Evolutionary conservation across 1,140 invertebrate species (phyloP).

Genomic region (Penaeus indicus): DNA sequence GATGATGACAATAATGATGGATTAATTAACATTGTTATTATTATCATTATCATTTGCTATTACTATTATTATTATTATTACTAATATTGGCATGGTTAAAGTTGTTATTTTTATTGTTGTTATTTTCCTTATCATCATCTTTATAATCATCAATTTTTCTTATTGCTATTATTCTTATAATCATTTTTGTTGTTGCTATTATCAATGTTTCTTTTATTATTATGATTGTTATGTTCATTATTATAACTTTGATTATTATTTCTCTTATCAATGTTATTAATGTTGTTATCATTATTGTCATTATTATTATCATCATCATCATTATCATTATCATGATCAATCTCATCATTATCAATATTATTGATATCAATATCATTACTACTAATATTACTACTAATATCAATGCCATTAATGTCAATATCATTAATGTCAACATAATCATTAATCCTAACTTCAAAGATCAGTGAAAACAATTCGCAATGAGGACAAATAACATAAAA

Average conservation of each 20-base stretch:
- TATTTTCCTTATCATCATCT: not conserved
- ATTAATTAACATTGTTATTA: not conserved
- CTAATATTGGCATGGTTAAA: not conserved
- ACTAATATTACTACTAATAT: not conserved
- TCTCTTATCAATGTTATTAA: not conserved
- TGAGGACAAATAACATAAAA: too few relatives aligned
- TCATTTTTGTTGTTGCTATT: not conserved
- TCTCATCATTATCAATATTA: not conserved
- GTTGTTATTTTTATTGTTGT: not conserved
- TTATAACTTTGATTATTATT: not conserved
- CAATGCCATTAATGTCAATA: not conserved
- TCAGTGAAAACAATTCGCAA: too few relatives aligned
- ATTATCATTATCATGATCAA: not conserved
- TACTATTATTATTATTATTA: not conserved
- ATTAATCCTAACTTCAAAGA: not conserved
- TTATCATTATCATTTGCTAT: not conserved
- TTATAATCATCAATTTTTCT: slow-evolving; percentile 1
- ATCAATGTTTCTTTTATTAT: not conserved
- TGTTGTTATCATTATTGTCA: not conserved
- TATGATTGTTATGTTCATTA: not conserved
- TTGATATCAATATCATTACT: not conserved
- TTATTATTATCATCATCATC: not conserved
- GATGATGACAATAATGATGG: too few relatives aligned
- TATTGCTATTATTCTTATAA: not conserved
- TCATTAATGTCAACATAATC: not conserved